Conservation (phyloP, 2,113 vertebrate genomes). For the Kobus ellipsiprymnus region DNA sequence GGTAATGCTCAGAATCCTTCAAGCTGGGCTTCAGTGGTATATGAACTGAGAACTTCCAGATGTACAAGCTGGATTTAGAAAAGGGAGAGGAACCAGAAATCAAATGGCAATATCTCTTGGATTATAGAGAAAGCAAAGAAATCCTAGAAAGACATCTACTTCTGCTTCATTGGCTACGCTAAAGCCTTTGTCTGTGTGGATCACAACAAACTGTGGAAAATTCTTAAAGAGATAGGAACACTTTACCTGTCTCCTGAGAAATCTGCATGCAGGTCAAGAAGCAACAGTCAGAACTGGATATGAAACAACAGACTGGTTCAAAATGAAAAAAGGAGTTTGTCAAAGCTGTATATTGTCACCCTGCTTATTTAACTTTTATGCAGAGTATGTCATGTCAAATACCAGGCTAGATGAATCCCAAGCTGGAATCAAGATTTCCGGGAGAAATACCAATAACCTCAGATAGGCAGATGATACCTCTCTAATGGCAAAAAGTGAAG, state of each 20-base stretch:
- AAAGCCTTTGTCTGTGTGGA: background rate
- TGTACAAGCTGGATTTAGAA: background rate
- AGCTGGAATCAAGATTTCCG: background rate
- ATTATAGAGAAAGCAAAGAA: background rate
- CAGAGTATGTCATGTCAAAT: background rate
- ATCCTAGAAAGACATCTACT: background rate
- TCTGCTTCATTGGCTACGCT: background rate
- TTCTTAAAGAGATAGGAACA: background rate
- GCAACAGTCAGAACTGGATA: background rate
- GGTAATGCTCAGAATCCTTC: background rate
- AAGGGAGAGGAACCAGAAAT: background rate
- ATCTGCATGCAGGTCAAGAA: background rate
- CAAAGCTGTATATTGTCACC: background rate
- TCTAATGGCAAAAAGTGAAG: background rate
- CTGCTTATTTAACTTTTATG: background rate
- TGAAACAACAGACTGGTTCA: background rate
- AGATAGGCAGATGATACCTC: background rate
- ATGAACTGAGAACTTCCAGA: background rate
- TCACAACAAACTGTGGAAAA: background rate
- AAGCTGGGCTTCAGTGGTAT: background rate
- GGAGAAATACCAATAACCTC: background rate
- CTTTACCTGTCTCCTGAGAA: background rate
- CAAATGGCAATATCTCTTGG: background rate
- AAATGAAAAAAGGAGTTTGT: background rate
- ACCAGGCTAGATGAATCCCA: background rate